Evolutionary conservation across 1,140 invertebrate species (phyloP).

Genomic region (Trichomalopsis sarcophagae): DNA sequence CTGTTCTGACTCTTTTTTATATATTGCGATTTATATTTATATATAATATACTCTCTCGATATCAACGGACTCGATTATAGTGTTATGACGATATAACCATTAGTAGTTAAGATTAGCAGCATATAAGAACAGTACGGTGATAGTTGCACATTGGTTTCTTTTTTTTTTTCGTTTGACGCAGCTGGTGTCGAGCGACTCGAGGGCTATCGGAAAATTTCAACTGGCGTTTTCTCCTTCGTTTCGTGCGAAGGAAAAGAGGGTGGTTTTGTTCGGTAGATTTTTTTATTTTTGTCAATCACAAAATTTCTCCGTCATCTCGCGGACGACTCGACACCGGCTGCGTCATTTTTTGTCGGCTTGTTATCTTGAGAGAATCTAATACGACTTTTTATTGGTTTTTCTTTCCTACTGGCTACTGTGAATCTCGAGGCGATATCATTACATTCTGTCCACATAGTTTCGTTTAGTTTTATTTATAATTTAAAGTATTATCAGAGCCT

Average conservation of each 20-base stretch:
- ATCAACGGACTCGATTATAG: neutral
- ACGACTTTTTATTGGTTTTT: conserved; percentile 1
- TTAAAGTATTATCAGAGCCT: conserved; percentile 23
- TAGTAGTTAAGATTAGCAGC: conserved; percentile 13
- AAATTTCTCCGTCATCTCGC: neutral
- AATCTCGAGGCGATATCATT: conserved; percentile 3
- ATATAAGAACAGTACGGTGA: conserved; percentile 27
- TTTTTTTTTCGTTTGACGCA: neutral
- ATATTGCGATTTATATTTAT: conserved; percentile 17
- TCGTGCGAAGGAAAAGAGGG: too few species aligned
- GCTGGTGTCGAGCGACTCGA: neutral
- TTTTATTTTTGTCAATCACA: neutral
- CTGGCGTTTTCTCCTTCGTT: neutral
- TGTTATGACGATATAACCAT: neutral
- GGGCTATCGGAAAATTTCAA: neutral
- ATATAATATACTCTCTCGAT: conserved; percentile 24
- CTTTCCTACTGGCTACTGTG: neutral
- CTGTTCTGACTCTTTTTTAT: neutral
- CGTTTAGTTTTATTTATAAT: conserved; percentile 15
- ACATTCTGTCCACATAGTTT: neutral
- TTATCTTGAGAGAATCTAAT: conserved; percentile 11
- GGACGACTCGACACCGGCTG: neutral
- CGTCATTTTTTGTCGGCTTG: neutral
- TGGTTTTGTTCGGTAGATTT: neutral
- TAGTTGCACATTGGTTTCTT: conserved; percentile 10